Conservation (phyloP, 1,140 invertebrate genomes). For the Macrocentrus cingulum region DNA sequence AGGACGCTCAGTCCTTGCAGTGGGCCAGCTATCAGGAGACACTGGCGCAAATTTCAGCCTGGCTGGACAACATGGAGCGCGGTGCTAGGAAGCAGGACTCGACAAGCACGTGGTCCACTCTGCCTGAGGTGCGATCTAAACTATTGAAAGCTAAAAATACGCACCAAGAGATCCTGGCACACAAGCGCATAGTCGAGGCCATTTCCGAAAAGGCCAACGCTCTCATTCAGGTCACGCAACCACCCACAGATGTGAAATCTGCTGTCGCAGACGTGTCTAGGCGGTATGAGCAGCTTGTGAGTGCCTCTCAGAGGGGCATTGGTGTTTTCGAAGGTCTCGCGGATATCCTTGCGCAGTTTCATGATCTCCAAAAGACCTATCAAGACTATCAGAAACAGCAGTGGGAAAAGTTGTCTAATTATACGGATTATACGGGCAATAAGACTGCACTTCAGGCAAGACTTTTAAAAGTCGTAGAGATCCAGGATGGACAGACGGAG, state of each 20-base stretch:
- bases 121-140: constrained; percentile 86
- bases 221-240: constrained; percentile 65
- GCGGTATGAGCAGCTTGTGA: constrained; percentile 72
- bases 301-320: constrained; percentile 65
- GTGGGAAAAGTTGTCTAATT: constrained; percentile 77
- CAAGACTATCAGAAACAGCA: constrained; percentile 86
- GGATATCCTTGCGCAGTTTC: constrained; percentile 80
- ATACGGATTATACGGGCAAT: constrained; percentile 80
- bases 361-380: constrained; percentile 80
- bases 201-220: constrained; percentile 84
- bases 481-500: constrained; percentile 75
- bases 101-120: constrained; percentile 67
- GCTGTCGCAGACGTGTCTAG: constrained; percentile 71
- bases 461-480: constrained; percentile 73
- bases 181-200: constrained; percentile 87
- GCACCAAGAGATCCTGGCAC: constrained; percentile 85
- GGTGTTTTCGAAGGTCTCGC: constrained; percentile 73
- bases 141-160: constrained; percentile 83
- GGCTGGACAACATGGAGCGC: constrained; percentile 88
- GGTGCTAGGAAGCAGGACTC: constrained; percentile 74
- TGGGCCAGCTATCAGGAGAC: constrained; percentile 85
- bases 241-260: constrained; percentile 66
- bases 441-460: constrained; percentile 74
- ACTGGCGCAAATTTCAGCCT: constrained; percentile 77
- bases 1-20: constrained; percentile 82